Evolutionary conservation across 2,113 vertebrate species (phyloP).

Genomic region (Archilochus colubris): DNA sequence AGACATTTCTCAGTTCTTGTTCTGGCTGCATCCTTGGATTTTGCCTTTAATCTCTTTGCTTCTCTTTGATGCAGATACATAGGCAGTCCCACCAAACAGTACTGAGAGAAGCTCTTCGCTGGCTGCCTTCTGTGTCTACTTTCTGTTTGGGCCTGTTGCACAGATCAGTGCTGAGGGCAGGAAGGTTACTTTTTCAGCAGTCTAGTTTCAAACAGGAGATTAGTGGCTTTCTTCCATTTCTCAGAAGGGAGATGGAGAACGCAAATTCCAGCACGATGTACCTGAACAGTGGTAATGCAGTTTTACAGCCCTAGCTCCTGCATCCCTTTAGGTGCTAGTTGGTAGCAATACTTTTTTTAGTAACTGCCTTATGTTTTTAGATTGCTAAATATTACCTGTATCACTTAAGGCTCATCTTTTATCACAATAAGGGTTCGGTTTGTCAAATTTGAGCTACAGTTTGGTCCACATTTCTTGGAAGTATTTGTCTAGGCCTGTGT

Average conservation of each 20-base stretch:
- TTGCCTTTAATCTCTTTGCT: neutral
- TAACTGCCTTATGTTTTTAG: neutral
- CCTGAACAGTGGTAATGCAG: neutral
- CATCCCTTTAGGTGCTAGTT: neutral
- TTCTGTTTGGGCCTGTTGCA: fast-evolving
- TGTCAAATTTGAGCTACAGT: neutral
- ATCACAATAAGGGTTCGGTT: neutral
- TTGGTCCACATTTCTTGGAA: neutral
- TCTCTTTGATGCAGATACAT: neutral
- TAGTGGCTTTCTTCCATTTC: neutral
- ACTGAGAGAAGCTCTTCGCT: neutral
- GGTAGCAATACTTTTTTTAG: neutral
- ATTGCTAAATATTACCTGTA: neutral
- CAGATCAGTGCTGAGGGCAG: neutral
- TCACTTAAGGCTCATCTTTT: neutral
- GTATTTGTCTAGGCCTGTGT: neutral
- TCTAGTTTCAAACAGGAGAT: neutral
- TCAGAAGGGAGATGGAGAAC: neutral
- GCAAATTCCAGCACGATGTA: neutral
- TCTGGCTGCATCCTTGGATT: neutral
- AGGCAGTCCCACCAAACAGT: neutral
- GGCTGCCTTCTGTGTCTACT: neutral
- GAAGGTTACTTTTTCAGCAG: neutral
- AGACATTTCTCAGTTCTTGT: neutral
- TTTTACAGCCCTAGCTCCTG: neutral